phyloP scores from a whole-genome alignment of 2,797 vertebrate species.

The Coregonus suidteri region DNA sequence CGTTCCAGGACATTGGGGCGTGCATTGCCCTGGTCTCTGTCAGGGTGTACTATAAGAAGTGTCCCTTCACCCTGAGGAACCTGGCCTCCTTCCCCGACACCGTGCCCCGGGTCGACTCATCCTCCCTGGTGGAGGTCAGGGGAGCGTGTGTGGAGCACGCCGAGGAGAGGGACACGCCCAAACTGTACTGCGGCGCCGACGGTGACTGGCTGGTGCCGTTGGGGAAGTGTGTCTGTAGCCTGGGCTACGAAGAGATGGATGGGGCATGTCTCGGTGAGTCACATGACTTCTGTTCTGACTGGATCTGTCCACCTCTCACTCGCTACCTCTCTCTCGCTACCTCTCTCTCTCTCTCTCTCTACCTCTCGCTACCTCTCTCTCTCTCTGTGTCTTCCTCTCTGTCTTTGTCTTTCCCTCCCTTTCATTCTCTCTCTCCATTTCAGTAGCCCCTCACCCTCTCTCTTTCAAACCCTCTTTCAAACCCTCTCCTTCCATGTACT shows the following conservation, averaged over 20 bases:
- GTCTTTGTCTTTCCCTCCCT: slow-evolving; percentile 11
- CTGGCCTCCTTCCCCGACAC: slow-evolving; percentile 94
- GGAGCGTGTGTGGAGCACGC: slow-evolving; percentile 93
- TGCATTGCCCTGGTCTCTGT: slow-evolving; percentile 94
- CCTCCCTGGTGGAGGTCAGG: slow-evolving; percentile 92
- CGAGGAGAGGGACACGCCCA: slow-evolving; percentile 91
- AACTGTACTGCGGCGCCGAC: slow-evolving; percentile 92
- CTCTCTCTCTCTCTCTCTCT: not conserved
- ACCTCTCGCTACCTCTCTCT: slow-evolving; percentile 5
- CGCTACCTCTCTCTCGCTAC: not conserved
- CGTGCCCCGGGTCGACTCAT: slow-evolving; percentile 92
- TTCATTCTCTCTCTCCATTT: slow-evolving; percentile 34
- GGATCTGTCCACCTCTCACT: not conserved
- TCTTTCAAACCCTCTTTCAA: not conserved
- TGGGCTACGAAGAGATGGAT: slow-evolving; percentile 88
- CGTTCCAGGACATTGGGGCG: slow-evolving; percentile 95
- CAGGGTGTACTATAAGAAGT: slow-evolving; percentile 94
- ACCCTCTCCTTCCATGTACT: not conserved
- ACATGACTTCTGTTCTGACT: not conserved
- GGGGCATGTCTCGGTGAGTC: slow-evolving; percentile 88
- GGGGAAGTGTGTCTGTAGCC: slow-evolving; percentile 89
- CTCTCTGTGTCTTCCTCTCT: not conserved
- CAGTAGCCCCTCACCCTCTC: not conserved
- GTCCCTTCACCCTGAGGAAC: slow-evolving; percentile 90
- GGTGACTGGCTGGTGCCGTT: slow-evolving; percentile 96